phyloP scores from a whole-genome alignment of 2,888 invertebrate species.

The Erebia palarica region DNA sequence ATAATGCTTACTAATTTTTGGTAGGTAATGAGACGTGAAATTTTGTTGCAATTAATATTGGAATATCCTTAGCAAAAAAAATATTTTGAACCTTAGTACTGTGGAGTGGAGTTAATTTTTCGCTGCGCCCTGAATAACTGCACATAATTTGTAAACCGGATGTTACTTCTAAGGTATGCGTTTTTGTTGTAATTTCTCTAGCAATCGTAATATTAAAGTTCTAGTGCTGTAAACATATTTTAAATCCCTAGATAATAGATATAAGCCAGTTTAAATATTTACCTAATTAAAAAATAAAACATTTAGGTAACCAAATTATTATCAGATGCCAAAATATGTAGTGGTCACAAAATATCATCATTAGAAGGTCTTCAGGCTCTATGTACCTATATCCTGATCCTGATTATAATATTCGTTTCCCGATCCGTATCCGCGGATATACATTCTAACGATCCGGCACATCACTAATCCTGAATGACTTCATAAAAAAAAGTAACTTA shows the following conservation, averaged over 20 bases:
- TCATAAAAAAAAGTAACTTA: not conserved
- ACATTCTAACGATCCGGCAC: too few species aligned
- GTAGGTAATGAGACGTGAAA: conserved; percentile 12
- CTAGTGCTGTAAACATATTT: not conserved
- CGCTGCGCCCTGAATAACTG: not conserved
- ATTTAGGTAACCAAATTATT: too few species aligned
- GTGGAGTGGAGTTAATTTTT: not conserved
- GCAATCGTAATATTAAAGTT: not conserved
- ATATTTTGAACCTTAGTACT: conserved; percentile 3
- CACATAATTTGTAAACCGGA: conserved; percentile 15
- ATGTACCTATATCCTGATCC: too few species aligned
- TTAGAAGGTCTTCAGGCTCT: too few species aligned
- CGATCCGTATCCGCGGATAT: too few species aligned
- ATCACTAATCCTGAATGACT: too few species aligned
- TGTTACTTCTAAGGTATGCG: not conserved
- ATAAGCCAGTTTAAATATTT: too few species aligned
- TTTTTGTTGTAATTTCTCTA: conserved; percentile 14
- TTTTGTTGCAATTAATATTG: not conserved
- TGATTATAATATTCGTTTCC: too few species aligned
- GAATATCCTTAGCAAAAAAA: not conserved
- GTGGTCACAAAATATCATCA: too few species aligned
- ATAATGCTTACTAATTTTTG: not conserved
- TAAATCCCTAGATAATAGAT: not conserved
- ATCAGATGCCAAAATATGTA: too few species aligned
- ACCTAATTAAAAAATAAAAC: too few species aligned